Evolutionary conservation across 2,797 vertebrate genomes (phyloP), one percentile per base, ranked within the genome.

Genomic region (Dryobates pubescens): DNA sequence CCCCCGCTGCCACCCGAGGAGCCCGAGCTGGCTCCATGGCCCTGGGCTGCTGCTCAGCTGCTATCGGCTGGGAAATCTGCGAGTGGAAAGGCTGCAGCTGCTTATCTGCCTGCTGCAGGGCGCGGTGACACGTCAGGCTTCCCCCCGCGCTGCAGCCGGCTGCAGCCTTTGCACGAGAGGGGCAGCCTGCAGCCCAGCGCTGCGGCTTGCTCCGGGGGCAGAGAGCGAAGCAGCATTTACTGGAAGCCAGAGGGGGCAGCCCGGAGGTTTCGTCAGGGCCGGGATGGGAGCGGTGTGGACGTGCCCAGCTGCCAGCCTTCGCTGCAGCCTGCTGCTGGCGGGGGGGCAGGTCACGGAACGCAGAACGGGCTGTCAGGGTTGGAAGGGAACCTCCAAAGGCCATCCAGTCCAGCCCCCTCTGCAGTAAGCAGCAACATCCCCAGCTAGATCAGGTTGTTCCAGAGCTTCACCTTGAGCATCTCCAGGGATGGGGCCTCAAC

Each of bases 61-160:
- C 88, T 95, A 94, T 94, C 93, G 82, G 76, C n/a, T 43, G 34
- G 17, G 24, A 91, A 70, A 96, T 96, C 94, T 85, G 94, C 49
- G 30, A 88, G 12, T 41, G 43, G 61, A 64, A 75, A 86, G 82
- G 32, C 70, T 94, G 84, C 86, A 69, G 22, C 63, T 75, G 89
- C 91, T 96, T 92, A 95, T 95, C 94, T 93, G 85, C 0, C 11
- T 13, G 11, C 16, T 5, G 3, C 17, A 49, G 78, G 49, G 24
- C 65, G 89, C n/a, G 64, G 59, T 85, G 56, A 72, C 93, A 95
- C 84, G 78, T 62, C 92, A 96, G 68, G 74, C 49, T 86, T 95
- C 79, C 88, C 95, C 84, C 5, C 57, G 70, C 78, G 86, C 95
- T 88, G 86, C 92, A 72, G 56, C 77, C 59, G 43, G 38, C 64